A percentile compares a stretch with the other conserved stretches of the same genome.
These are phyloP conservation scores for Lineus longissimus DNA, from an alignment of 1,140 invertebrate species.

Conservation along the genomic window DNA sequence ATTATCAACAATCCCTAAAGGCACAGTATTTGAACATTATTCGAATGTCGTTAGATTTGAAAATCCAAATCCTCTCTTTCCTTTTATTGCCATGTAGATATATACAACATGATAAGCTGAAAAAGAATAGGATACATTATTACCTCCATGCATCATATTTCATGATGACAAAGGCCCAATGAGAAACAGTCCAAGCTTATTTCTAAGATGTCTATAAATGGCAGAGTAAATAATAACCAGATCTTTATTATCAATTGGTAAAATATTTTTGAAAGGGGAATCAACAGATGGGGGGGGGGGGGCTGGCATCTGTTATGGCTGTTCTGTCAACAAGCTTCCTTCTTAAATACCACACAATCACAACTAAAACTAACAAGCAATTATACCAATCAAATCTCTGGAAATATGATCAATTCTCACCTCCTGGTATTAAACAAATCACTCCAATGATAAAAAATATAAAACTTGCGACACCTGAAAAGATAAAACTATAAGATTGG, in stretches of 20 bases:
- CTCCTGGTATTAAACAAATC: slow-evolving; percentile 66
- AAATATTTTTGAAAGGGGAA: not conserved
- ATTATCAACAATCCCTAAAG: too few relatives aligned
- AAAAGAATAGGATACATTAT: slow-evolving; percentile 13
- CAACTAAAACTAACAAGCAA: slow-evolving; percentile 12
- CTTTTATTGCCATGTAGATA: slow-evolving; percentile 76
- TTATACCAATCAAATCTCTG: too few relatives aligned
- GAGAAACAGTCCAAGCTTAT: not conserved
- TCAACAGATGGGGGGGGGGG: too few relatives aligned
- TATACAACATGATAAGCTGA: slow-evolving; percentile 77
- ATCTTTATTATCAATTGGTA: not conserved
- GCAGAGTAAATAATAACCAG: not conserved
- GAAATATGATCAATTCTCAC: too few relatives aligned
- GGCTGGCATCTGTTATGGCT: too few relatives aligned
- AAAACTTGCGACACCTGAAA: slow-evolving; percentile 59
- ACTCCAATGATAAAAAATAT: slow-evolving; percentile 77
- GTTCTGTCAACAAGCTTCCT: too few relatives aligned
- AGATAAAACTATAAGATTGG: slow-evolving; percentile 5
- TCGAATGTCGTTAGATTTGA: slow-evolving; percentile 78
- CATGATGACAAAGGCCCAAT: not conserved
- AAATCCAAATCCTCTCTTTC: slow-evolving; percentile 74
- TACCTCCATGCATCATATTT: not conserved
- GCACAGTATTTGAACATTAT: too few relatives aligned
- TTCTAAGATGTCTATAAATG: slow-evolving; percentile 43
- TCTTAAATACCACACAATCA: slow-evolving; percentile 42